Base-by-base conservation (phyloP, 2,888 invertebrate species). In the Cerceris ruficornis region DNA sequence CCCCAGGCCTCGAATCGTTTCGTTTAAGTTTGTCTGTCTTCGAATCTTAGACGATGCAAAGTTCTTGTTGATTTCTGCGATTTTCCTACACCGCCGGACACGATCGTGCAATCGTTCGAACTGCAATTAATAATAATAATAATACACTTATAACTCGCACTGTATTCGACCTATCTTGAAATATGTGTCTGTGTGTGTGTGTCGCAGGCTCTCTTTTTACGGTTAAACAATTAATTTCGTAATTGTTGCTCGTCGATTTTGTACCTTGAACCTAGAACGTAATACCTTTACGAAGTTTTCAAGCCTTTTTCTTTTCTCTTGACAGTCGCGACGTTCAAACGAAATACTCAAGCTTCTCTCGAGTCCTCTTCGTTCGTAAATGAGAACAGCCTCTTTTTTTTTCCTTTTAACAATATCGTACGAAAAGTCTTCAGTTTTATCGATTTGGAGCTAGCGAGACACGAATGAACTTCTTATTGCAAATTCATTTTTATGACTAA, bases 181-280 rank as follows among this genome's bases (percentile, higher is more conserved):
- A 91, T 90, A 91, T 91, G 91, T 90, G 91, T 91, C 82, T 84
- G 79, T 75, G 79, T 80, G 90, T 90, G 81, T 84, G 80, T 82
- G 82, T 84, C 77, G 82, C 86, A 87, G 88, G 88, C 88, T 88
- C 86, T 85, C 80, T 69, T 28, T 42, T 50, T 55, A 11, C 43
- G 39, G 54, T 15, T 50, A 42, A 13, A 39, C 6, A 39, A 8
- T 13, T 39, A 43, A 28, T 39, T 59, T 60, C 11, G 49, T 41
- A 57, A 11, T 46, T 46, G 11, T 46, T 46, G 11, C 46, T 46
- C 28, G 46, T 11, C 11, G 2, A 46, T 46, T 8, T 11, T 11
- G 1, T 46, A 46, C 46, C 11, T 46, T 46, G 46, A 8, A 46
- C 46, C 1, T 46, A 46, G 46, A 28, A 28, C 28, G 28, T 28